These are phyloP conservation scores for Paguma larvata DNA, from an alignment of 2,797 vertebrate genomes.

Conservation along the genomic window DNA sequence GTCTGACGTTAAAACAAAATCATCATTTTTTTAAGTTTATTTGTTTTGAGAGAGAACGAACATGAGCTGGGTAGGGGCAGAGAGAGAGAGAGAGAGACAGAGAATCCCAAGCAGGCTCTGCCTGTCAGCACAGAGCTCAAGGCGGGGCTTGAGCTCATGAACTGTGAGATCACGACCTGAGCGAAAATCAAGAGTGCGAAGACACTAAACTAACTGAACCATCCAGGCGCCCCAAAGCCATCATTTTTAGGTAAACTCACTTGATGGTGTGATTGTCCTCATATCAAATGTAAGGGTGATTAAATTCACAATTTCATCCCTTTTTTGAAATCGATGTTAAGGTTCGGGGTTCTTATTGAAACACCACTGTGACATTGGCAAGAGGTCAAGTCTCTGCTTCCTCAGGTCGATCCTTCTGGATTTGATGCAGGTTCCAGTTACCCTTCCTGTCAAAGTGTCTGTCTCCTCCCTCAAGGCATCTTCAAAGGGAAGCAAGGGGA, in stretches of 20 bases:
- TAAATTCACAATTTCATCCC: background rate
- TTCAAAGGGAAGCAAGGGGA: background rate
- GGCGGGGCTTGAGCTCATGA: no score
- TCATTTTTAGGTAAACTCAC: background rate
- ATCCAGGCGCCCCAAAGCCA: no score
- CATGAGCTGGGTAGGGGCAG: no score
- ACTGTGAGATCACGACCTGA: no score
- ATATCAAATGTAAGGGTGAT: background rate
- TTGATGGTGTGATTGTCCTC: background rate
- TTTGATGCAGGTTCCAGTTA: rapidly evolving
- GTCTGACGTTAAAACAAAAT: background rate
- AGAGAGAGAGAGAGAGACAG: no score
- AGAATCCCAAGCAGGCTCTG: no score
- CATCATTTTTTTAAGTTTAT: background rate
- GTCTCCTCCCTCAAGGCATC: background rate
- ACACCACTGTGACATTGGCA: background rate
- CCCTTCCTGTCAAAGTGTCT: background rate
- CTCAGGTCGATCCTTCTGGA: background rate
- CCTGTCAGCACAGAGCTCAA: no score
- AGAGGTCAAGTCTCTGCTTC: background rate
- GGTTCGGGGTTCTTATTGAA: background rate
- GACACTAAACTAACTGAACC: no score
- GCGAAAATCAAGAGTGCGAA: no score
- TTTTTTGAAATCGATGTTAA: background rate
- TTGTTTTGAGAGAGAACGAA: no score